phyloP scores from a whole-genome alignment of 2,888 invertebrate genomes.

The Morpho deidamia region DNA sequence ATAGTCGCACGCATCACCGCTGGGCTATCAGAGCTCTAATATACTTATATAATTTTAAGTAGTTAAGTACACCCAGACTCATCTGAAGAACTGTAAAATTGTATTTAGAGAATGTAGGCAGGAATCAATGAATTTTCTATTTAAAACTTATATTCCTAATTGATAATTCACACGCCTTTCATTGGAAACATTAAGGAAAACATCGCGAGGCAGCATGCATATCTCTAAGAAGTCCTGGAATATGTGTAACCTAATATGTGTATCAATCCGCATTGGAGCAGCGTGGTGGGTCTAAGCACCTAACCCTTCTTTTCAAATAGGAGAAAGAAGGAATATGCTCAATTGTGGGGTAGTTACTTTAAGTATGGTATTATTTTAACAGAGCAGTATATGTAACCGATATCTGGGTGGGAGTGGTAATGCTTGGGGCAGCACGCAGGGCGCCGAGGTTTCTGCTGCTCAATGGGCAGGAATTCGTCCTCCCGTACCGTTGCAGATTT shows the following conservation, averaged over 20 bases:
- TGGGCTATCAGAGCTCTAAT: too few relatives aligned
- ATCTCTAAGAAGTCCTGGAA: neutral
- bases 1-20: too few relatives aligned
- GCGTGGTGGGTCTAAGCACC: neutral
- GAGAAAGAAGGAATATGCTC: neutral
- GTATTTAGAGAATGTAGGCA: too few relatives aligned
- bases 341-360: neutral
- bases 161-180: neutral
- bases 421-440: constrained; percentile 50
- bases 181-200: neutral
- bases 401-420: constrained; percentile 51
- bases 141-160: neutral
- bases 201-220: too few relatives aligned
- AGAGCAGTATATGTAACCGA: constrained; percentile 64
- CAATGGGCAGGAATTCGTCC: constrained; percentile 54
- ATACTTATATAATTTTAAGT: too few relatives aligned
- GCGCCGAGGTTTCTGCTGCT: constrained; percentile 68
- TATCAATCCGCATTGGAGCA: neutral
- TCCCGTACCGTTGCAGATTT: constrained; percentile 84
- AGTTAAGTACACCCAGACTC: too few relatives aligned
- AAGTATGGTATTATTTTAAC: neutral
- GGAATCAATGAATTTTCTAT: too few relatives aligned
- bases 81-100: too few relatives aligned
- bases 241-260: neutral
- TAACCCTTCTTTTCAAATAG: too few relatives aligned